Conservation (phyloP, 2,113 vertebrate species). For the Callionymus lyra region DNA sequence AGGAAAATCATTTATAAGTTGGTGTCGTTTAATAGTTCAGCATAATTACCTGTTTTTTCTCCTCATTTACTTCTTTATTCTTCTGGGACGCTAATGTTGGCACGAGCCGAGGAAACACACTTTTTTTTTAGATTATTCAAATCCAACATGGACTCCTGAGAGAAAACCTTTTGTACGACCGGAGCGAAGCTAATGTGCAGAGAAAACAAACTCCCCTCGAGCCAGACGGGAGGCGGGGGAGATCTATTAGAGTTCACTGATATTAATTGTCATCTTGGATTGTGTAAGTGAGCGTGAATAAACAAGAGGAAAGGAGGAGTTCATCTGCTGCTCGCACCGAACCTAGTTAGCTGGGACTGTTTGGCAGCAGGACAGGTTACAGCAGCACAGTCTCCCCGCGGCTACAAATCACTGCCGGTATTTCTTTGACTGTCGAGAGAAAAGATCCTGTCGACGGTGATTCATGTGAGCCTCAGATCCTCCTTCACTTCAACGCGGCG, state of each 20-base stretch:
- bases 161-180: constrained; percentile 42
- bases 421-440: constrained; percentile 29
- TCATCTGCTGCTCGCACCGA: constrained; percentile 5
- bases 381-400: constrained; percentile 22
- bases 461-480: too few species aligned
- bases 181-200: constrained; percentile 41
- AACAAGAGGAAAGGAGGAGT: constrained; percentile 5
- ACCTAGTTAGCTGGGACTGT: constrained; percentile 14
- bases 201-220: constrained; percentile 50
- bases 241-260: constrained; percentile 36
- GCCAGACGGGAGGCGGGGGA: constrained; percentile 38
- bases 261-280: constrained; percentile 23
- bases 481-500: too few species aligned
- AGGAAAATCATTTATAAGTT: constrained; percentile 66
- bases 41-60: constrained; percentile 74
- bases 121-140: constrained; percentile 55
- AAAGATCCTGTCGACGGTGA: constrained; percentile 23
- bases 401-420: constrained; percentile 43
- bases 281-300: constrained; percentile 28
- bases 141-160: constrained; percentile 57
- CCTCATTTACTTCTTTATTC: constrained; percentile 70
- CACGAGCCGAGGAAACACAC: constrained; percentile 53
- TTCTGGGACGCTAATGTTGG: constrained; percentile 59
- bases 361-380: constrained; percentile 39
- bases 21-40: constrained; percentile 65